Evolutionary conservation across 2,113 vertebrate genomes (phyloP).

Genomic region (Hippoglossus stenolepis): DNA sequence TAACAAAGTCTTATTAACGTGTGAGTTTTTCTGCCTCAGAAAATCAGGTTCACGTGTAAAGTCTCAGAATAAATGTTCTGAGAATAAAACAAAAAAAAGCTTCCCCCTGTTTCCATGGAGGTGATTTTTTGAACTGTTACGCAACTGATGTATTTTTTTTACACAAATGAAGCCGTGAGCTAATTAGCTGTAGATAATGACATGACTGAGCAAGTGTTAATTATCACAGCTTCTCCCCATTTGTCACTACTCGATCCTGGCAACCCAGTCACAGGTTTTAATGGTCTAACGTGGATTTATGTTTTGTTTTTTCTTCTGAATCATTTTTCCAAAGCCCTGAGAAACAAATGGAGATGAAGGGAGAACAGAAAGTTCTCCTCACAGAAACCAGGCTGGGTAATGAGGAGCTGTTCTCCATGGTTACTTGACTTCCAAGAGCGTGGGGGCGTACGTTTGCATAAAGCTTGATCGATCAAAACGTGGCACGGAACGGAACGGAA

Average conservation of each 20-base stretch:
- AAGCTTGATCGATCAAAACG: slow-evolving; percentile 32
- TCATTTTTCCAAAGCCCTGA: slow-evolving; percentile 9
- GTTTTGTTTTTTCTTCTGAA: not conserved
- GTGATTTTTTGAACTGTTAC: slow-evolving; percentile 34
- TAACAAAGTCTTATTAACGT: not conserved
- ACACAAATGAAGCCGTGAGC: slow-evolving; percentile 7
- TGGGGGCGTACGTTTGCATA: slow-evolving; percentile 38
- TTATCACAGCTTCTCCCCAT: slow-evolving; percentile 24
- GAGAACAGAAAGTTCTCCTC: slow-evolving; percentile 45
- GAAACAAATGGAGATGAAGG: slow-evolving; percentile 17
- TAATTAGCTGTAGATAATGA: slow-evolving; percentile 48
- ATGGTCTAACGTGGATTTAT: slow-evolving; percentile 15
- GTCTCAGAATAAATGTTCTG: not conserved
- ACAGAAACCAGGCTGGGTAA: slow-evolving; percentile 29
- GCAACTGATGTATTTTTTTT: not conserved
- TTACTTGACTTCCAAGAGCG: slow-evolving; percentile 43
- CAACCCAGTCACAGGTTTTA: slow-evolving; percentile 5
- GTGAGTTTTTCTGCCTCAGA: not conserved
- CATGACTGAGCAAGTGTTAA: slow-evolving; percentile 37
- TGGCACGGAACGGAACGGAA: slow-evolving; percentile 6
- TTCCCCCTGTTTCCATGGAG: slow-evolving; percentile 41
- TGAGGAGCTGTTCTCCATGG: slow-evolving; percentile 58
- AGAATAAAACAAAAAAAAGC: not conserved
- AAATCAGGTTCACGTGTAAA: not conserved
- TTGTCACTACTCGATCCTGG: slow-evolving; percentile 5